Evolutionary conservation across 2,113 vertebrate species (phyloP), one percentile per base, ranked within the genome.

Genomic region (Crotalus tigris): DNA sequence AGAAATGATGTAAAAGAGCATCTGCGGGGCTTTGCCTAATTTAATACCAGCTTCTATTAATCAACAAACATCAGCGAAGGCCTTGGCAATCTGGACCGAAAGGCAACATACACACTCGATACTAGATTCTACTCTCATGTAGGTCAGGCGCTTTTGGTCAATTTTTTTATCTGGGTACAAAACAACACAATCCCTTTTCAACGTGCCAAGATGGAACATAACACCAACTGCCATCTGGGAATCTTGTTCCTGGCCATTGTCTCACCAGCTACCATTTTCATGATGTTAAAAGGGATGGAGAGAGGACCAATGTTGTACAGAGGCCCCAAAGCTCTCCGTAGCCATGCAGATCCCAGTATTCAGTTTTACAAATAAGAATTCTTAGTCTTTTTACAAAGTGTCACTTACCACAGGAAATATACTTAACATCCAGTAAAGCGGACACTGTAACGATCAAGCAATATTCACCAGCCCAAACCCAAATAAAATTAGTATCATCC

Each of bases 21-120:
- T 93, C 95, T 95, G 44, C 0, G 88, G 54, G 95, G 93, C 94
- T 90, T 64, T 90, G 6, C 93, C 93, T 93, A 94, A 90, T 81
- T 75, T 93, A 95, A 93, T 0, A 85, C 91, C 90, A 94, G 88
- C 93, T 92, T 90, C 95, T 95, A 94, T 21, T 95, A 92, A 26
- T 7, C 88, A 86, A 9, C 0, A 86, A 0, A 92, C n/a, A 0
- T 0, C 88, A 26, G 69, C 0, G 87, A 9, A 55, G 1, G 89
- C 92, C 90, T 92, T 59, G 57, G 92, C 2, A 64, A 91, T 11
- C 58, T 5, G 0, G 0, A 2, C 0, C 19, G 8, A 93, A 95
- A 92, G 49, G 88, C 86, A 88, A 85, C 6, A 69, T 54, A 87
- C 58, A 94, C 89, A 93, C 94, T 87, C 61, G 91, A 89, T 92